Evolutionary conservation across 2,888 invertebrate genomes (phyloP), one percentile per base, ranked within the genome.

Genomic region (Leptinotarsa rubiginosa): DNA sequence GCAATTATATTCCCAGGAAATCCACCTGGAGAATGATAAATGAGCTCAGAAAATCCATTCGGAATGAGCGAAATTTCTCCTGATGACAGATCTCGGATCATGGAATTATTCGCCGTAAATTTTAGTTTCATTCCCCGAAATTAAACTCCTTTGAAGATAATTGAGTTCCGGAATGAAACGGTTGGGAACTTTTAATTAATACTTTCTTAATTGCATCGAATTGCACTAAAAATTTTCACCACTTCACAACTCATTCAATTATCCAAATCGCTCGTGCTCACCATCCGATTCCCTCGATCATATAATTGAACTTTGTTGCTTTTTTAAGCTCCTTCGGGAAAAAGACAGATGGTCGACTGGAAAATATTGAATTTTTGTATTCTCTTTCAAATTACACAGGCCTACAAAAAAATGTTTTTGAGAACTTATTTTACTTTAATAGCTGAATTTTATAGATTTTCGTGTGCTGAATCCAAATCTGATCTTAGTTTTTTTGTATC

Each of bases 21-120:
- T 75, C 75, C 83, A 83, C 82, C 82, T 83, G 82, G 80, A 78
- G 75, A 72, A 81, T 83, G 83, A 83, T 82, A 80, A 80, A 84
- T 79, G 82, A 78, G 72, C 72, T 71, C 16, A 64, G 65, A 68
- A 72, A 72, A 75, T 65, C 72, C 65, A 70, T 77, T 77, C 49
- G 72, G 73, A 75, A 76, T 72, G 72, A 77, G 73, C 65, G 68
- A 73, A 75, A 77, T 77, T 76, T 69, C 67, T 74, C 71, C 69
- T 71, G 79, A 79, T 78, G 80, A 81, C 80, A 77, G 77, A 80
- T 80, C 75, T 77, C 77, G 75, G 77, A 80, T 80, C 80, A 79
- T 77, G 73, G 79, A 78, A 78, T 79, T 75, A 79, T 80, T 75
- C 78, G 64, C 74, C 73, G 77, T 77, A 79, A 82, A 82, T 82